Base-by-base conservation (phyloP, 1,140 invertebrate genomes). In the Trichogramma pretiosum region DNA sequence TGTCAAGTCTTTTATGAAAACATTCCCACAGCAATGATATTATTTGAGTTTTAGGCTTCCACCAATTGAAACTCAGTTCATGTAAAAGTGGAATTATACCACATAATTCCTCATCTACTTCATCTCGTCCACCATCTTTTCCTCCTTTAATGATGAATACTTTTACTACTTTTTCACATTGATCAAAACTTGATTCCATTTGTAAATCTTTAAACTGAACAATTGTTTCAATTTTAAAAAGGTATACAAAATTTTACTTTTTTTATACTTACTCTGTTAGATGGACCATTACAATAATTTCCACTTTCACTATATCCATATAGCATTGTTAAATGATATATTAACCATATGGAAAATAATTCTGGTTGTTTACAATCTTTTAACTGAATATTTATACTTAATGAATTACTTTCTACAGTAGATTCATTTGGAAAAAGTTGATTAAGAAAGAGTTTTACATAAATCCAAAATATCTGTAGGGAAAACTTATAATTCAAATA, bases 11-110 rank as follows among this genome's bases (percentile, higher is more conserved):
- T 44, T 69, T 64, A 37, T 72, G 67, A 54, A 72, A 75, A 54
- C 68, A 74, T 23, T 74, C 72, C 64, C 73, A 69, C 4, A 75
- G 54, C 19, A 63, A 51, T 18, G 68, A 62, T 41, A 74, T 56
- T 22, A 70, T 56, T 48, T 63, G 60, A 1, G 65, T 60, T 26
- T 62, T 58, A 1, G 67, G 56, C n/a, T 68, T 58, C 70, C 70
- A 73, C 60, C 66, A 67, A 28, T 72, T 62, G 21, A 54, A 61
- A 17, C 62, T 59, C 18, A 74, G 56, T 41, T 48, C 56, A 34
- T 64, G 53, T n/a, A 74, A 36, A 7, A 74, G 35, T 5, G 60
- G 55, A 41, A 74, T 70, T 50, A 68, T 67, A 14, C 62, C 49
- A 38, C 62, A 54, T 5, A 74, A 52, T 40, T 73, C 67, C 32